A percentile compares a stretch with the other conserved stretches of the same genome.
Evolutionary conservation across 2,888 invertebrate species (phyloP).

Genomic region (Caenorhabditis imperialis): DNA sequence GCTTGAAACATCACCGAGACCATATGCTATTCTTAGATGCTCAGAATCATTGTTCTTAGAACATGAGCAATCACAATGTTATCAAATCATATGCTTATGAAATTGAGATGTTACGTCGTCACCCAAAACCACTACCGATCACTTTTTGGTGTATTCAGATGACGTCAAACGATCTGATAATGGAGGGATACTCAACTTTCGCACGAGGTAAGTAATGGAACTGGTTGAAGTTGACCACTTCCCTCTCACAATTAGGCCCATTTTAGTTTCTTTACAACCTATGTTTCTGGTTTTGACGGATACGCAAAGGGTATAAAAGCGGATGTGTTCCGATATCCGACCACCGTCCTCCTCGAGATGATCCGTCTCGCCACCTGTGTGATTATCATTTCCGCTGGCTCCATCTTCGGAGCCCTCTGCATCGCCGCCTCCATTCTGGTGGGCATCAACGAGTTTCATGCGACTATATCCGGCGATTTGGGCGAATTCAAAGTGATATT

Average conservation of each 20-base stretch:
- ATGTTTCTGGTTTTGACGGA: slow-evolving; percentile 23
- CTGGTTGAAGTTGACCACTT: slow-evolving; percentile 12
- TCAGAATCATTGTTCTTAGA: too few relatives aligned
- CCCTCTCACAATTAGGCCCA: slow-evolving; percentile 24
- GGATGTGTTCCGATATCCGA: not conserved
- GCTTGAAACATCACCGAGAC: too few relatives aligned
- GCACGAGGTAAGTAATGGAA: slow-evolving; percentile 14
- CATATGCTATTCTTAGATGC: too few relatives aligned
- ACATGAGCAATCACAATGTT: too few relatives aligned
- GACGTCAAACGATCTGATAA: too few relatives aligned
- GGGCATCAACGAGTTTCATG: slow-evolving; percentile 33
- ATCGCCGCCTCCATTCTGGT: slow-evolving; percentile 23
- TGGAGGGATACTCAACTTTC: not conserved
- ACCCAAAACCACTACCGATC: too few relatives aligned
- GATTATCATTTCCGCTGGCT: slow-evolving; percentile 21
- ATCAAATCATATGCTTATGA: too few relatives aligned
- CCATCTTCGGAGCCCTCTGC: slow-evolving; percentile 29
- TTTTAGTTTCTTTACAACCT: slow-evolving; percentile 18
- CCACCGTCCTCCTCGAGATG: slow-evolving; percentile 13
- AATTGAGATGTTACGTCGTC: too few relatives aligned
- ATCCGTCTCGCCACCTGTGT: slow-evolving; percentile 16
- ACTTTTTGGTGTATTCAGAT: too few relatives aligned
- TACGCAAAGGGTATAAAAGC: slow-evolving; percentile 11
- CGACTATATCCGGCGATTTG: slow-evolving; percentile 15
- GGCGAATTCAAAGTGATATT: slow-evolving; percentile 20